Conservation (phyloP, 2,888 invertebrate genomes). For the Pseudolycoriella hygida region DNA sequence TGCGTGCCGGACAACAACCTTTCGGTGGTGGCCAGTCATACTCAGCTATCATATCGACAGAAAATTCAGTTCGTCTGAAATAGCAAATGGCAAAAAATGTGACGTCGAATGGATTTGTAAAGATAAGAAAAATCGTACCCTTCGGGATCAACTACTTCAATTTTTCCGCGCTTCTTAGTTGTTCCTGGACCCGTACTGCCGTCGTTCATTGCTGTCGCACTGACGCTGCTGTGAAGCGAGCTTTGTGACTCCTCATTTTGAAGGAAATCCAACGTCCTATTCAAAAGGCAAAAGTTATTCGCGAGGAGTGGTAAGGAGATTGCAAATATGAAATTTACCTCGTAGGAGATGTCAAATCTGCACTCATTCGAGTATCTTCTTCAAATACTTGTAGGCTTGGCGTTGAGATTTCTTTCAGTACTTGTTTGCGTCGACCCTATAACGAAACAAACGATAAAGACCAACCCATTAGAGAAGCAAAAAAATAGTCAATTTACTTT, state of each 20-base stretch:
- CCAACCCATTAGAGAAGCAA: not conserved
- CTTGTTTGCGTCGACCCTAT: conserved; percentile 10
- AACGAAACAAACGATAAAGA: not conserved
- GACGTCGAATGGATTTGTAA: conserved; percentile 10
- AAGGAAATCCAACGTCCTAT: conserved; percentile 9
- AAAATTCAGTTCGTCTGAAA: conserved; percentile 38
- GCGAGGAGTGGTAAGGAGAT: not conserved
- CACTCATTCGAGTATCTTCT: conserved; percentile 61
- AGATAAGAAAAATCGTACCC: conserved; percentile 20
- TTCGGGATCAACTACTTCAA: conserved; percentile 32
- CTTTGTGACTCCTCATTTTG: conserved; percentile 65
- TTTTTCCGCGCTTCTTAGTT: conserved; percentile 29
- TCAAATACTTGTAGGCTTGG: conserved; percentile 42
- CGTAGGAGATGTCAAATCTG: conserved; percentile 36
- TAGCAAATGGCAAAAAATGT: not conserved
- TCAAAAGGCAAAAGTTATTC: not conserved
- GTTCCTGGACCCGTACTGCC: conserved; percentile 39
- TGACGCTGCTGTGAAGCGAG: conserved; percentile 52
- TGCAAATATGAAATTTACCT: conserved; percentile 21
- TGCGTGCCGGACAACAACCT: conserved; percentile 31
- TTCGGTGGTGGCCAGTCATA: conserved; percentile 74
- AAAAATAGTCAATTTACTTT: not conserved
- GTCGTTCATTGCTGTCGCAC: conserved; percentile 46
- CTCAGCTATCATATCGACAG: conserved; percentile 79
- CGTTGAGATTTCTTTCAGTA: conserved; percentile 27